Evolutionary conservation across 1,140 invertebrate species (phyloP).

Genomic region (Halesus radiatus): DNA sequence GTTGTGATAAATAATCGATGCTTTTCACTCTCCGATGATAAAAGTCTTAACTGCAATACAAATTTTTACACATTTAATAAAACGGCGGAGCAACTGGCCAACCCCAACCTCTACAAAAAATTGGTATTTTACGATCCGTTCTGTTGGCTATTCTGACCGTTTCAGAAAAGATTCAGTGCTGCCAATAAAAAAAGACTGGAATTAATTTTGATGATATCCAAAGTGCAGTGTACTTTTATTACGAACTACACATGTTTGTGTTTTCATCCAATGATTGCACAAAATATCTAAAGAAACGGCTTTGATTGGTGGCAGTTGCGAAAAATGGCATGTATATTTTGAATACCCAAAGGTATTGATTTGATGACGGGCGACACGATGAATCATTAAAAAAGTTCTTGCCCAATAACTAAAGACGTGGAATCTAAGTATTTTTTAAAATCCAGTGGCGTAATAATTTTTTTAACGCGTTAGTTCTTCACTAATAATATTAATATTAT

Average conservation of each 20-base stretch:
- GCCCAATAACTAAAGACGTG: too few species aligned
- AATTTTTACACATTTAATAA: slow-evolving; percentile 42
- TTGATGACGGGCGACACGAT: too few species aligned
- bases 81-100: slow-evolving; percentile 47
- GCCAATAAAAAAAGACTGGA: not conserved
- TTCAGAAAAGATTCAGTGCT: slow-evolving; percentile 26
- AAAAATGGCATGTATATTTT: too few species aligned
- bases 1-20: slow-evolving; percentile 25
- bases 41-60: slow-evolving; percentile 39
- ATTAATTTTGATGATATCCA: not conserved
- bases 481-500: too few species aligned
- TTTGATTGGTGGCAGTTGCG: too few species aligned
- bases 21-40: slow-evolving; percentile 36
- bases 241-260: not conserved
- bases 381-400: too few species aligned
- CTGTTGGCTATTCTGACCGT: slow-evolving; percentile 17
- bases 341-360: too few species aligned
- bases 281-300: too few species aligned
- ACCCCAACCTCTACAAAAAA: slow-evolving; percentile 51
- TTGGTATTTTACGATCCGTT: slow-evolving; percentile 30
- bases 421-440: too few species aligned
- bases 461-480: too few species aligned
- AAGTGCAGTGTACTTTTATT: not conserved
- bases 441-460: too few species aligned
- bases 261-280: too few species aligned